Base-by-base conservation (phyloP, 2,888 invertebrate species). In the Aricia artaxerxes region DNA sequence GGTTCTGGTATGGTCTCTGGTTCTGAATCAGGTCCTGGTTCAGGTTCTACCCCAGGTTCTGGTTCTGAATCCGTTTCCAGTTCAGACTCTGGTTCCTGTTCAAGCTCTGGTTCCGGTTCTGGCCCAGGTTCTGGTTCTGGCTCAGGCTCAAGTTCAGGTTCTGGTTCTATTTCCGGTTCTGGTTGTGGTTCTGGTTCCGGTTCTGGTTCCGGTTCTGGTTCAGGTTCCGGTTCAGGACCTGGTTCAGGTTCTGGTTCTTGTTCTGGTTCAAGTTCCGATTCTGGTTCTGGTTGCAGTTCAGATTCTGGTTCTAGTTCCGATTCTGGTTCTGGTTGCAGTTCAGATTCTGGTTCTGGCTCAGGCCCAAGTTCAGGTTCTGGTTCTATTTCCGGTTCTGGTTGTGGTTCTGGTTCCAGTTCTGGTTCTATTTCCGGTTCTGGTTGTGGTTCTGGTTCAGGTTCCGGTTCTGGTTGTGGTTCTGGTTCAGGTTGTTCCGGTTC, bases 371-470 rank as follows among this genome's bases (percentile, higher is more conserved):
- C 6, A 0, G 38, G 5, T n/a, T 73, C n/a, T 13, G 79, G 64
- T 75, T 78, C 69, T 0, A 69, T 40, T 1, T 75, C 82, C 1
- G 79, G 73, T n/a, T 81, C 81, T 0, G 91, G 85, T 73, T 91
- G 82, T 1, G 85, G 60, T 53, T 81, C 80, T 49, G 79, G 72
- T 75, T 82, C 82, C 0, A 80, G 80, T 79, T 91, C 89, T 0
- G 89, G 79, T 13, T 72, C 38, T 16, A 24, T 24, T 35, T 94
- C 89, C 38, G 89, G 85, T 81, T 88, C 88, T n/a, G 88, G 86
- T 82, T 89, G 88, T 3, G 92, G 24, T 24, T 24, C 44, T 3
- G 40, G 73, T 73, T 73, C 73, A 0, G 49, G 49, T 2, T 40
- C 40, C 40, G 40, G 40, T 40, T 40, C 40, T 40, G 40, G 40